Percentiles rank a stretch among this genome's conserved stretches.
These are phyloP conservation scores for Tapera naevia DNA, from an alignment of 2,797 vertebrate species.

Conservation along the genomic window DNA sequence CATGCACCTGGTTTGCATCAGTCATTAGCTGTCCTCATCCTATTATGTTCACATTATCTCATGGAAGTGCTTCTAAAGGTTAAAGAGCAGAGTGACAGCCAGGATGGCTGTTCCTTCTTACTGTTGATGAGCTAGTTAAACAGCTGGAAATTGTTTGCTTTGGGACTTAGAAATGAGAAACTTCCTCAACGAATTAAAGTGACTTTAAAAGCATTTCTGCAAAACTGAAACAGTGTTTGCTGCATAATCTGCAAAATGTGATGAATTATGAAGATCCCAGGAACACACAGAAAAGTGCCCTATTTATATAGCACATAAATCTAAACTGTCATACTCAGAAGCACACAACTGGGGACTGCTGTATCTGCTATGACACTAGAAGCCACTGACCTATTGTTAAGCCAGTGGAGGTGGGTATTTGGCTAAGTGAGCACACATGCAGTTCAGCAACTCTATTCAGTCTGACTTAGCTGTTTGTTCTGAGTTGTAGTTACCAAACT, in stretches of 20 bases:
- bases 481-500: not conserved
- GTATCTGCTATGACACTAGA: not conserved
- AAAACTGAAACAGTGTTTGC: not conserved
- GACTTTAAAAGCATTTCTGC: not conserved
- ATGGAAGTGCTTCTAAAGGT: not conserved
- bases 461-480: not conserved
- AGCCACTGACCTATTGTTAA: not conserved
- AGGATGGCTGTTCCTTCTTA: not conserved
- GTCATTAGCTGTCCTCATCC: not conserved
- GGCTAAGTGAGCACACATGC: not conserved
- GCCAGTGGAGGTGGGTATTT: not conserved
- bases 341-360: rapidly evolving
- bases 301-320: not conserved
- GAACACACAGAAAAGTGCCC: not conserved
- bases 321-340: not conserved
- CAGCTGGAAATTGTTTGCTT: not conserved
- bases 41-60: rapidly evolving
- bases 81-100: not conserved
- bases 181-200: not conserved
- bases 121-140: not conserved
- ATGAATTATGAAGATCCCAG: not conserved
- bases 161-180: not conserved
- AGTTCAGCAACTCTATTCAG: not conserved
- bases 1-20: not conserved
- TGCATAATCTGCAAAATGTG: not conserved